Evolutionary conservation across 2,888 invertebrate genomes (phyloP), one percentile per base, ranked within the genome.

Genomic region (Drosophila neoperkinsi): DNA sequence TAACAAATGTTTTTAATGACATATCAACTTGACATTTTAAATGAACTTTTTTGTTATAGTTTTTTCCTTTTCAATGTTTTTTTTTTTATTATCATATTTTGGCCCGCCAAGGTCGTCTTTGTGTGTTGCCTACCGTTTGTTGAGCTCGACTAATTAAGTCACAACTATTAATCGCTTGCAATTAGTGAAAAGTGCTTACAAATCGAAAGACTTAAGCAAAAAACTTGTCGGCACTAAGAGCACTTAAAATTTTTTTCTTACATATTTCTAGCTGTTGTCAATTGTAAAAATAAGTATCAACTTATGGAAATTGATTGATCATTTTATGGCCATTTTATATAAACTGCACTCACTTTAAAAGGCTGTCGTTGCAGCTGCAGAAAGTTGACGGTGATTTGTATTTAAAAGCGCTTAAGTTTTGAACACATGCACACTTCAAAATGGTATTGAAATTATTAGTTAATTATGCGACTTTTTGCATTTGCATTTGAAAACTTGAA

Each of bases 341-440:
- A 71, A 89, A 77, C 84, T 77, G 71, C 88, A 85, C 85, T 85
- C 85, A 84, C 84, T 87, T 87, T 75, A 79, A 79, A 65, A 66
- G 71, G 57, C 71, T 68, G 33, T 58, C 55, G 64, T 43, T 69
- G 64, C 69, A 67, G 67, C 71, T 66, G 77, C 84, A 74, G 66
- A 55, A 65, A 59, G 34, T 53, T 33, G 55, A 36, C 36, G 53
- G 9, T 34, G 36, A 58, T 77, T 46, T 61, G 46, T 61, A 50
- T 51, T 70, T 59, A 31, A 62, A 21, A 50, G 33, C 41, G 55
- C 55, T 70, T 78, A 60, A 61, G 59, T 71, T 62, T 52, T 67
- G 30, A 11, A 49, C 38, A 46, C 30, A 6, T 55, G 25, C 36
- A 30, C 34, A 36, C 50, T 25, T 13, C 18, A 18, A 36, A 43